Percentiles rank a stretch among this genome's conserved stretches.
phyloP scores from a whole-genome alignment of 2,113 vertebrate species.

The Ceyx margarethae region DNA sequence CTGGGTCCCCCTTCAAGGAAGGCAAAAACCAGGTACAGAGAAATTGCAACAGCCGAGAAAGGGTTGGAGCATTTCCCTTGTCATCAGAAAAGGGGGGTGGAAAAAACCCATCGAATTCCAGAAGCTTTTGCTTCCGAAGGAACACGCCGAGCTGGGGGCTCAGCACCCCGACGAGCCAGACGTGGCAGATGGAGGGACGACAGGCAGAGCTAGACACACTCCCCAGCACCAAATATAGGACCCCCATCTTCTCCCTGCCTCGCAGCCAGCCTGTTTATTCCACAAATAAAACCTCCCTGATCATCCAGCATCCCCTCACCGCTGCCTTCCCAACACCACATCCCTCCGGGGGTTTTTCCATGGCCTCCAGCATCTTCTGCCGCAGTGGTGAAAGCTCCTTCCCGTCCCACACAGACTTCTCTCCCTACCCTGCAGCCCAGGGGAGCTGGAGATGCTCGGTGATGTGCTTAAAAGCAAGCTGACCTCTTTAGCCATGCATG shows the following conservation, averaged over 20 bases:
- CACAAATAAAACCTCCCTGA: neutral
- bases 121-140: neutral
- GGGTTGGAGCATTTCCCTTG: neutral
- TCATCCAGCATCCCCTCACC: neutral
- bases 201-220: neutral
- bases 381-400: accelerated
- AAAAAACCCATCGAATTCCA: neutral
- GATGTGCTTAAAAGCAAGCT: neutral
- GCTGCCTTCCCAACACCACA: accelerated
- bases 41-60: neutral
- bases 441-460: neutral
- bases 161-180: neutral
- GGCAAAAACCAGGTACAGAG: neutral
- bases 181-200: neutral
- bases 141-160: neutral
- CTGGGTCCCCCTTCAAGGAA: neutral
- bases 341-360: accelerated
- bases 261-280: neutral
- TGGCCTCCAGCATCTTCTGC: neutral
- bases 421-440: accelerated
- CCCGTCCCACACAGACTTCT: neutral
- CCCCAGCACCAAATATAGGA: neutral
- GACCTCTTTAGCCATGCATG: neutral
- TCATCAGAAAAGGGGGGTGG: accelerated
- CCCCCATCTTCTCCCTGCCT: neutral